phyloP scores from a whole-genome alignment of 2,113 vertebrate species.

The Rhegmatorhina hoffmannsi region DNA sequence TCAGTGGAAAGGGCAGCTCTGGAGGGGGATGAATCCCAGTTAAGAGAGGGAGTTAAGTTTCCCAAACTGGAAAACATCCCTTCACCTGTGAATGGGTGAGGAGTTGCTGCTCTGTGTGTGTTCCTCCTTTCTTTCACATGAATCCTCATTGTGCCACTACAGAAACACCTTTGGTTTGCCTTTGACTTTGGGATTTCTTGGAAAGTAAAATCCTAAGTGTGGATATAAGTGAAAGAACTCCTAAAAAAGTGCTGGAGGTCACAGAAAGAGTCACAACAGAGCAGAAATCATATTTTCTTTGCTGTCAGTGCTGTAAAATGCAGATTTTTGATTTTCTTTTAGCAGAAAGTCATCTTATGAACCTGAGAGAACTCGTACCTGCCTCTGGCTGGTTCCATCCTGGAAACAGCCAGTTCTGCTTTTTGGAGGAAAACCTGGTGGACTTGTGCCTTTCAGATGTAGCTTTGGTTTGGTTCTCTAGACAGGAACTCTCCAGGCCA shows the following conservation, averaged over 20 bases:
- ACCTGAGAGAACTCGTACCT: background rate
- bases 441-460: background rate
- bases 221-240: background rate
- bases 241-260: background rate
- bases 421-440: background rate
- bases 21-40: rapidly evolving
- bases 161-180: background rate
- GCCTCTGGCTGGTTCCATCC: background rate
- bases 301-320: background rate
- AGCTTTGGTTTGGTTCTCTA: background rate
- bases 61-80: background rate
- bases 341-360: background rate
- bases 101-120: background rate
- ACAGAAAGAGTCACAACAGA: background rate
- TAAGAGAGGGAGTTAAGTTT: background rate
- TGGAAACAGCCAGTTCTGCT: background rate
- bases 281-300: background rate
- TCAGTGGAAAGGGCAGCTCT: background rate
- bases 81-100: background rate
- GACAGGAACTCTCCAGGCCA: background rate
- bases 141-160: background rate
- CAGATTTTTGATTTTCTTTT: background rate
- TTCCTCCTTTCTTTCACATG: background rate
- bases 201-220: background rate
- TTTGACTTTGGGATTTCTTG: background rate